phyloP scores from a whole-genome alignment of 2,797 vertebrate genomes.

The Pseudotriccus pelzelni region DNA sequence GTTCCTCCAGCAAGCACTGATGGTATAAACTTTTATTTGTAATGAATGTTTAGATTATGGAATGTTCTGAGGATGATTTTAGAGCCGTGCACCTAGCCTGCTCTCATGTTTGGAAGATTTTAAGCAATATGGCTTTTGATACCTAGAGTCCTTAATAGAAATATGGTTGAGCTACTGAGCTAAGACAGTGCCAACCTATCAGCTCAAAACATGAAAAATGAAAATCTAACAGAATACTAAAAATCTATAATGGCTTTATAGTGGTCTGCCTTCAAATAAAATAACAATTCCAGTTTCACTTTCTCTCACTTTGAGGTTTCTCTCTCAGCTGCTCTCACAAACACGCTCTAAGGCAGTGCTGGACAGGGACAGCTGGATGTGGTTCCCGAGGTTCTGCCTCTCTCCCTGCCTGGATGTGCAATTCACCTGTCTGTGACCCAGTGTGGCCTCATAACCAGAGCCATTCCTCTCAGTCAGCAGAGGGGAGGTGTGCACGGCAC shows the following conservation, averaged over 20 bases:
- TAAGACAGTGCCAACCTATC: not conserved
- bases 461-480: constrained; percentile 71
- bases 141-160: not conserved
- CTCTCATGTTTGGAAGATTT: constrained; percentile 72
- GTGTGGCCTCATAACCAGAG: constrained; percentile 62
- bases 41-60: not conserved
- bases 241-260: not conserved
- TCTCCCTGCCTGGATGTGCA: not conserved
- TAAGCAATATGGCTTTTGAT: constrained; percentile 11
- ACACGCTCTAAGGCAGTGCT: constrained; percentile 60
- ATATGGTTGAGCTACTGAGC: not conserved
- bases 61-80: not conserved
- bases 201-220: not conserved
- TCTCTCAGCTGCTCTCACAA: constrained; percentile 41
- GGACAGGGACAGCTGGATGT: not conserved
- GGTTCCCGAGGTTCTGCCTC: not conserved
- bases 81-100: constrained; percentile 71
- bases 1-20: not conserved
- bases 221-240: not conserved
- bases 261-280: not conserved
- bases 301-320: constrained; percentile 59
- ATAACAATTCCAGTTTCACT: not conserved
- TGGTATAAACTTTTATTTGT: not conserved
- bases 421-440: constrained; percentile 34
- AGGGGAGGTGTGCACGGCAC: constrained; percentile 57